Percentiles rank a stretch among this genome's conserved stretches.
Conservation (phyloP, 2,888 invertebrate species). For the Metopia argyrocephala region DNA sequence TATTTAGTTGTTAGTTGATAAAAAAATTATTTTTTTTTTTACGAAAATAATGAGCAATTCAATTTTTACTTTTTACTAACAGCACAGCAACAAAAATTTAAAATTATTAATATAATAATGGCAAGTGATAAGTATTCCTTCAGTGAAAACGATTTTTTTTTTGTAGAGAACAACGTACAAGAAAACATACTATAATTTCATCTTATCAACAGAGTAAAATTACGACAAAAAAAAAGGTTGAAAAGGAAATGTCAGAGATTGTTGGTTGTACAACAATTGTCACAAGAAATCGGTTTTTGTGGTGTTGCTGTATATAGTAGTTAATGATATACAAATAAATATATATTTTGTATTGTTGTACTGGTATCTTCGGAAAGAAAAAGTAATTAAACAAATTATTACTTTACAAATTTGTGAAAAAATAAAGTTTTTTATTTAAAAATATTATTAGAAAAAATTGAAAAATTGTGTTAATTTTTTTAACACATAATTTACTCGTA, state of each 20-base stretch:
- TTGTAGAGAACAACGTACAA: neutral
- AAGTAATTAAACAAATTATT: neutral
- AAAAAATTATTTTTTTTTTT: too few species aligned
- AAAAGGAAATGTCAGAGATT: slow-evolving; percentile 64
- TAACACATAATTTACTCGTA: too few species aligned
- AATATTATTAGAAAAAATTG: too few species aligned
- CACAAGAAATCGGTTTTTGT: slow-evolving; percentile 22
- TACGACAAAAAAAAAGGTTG: neutral
- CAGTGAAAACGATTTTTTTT: neutral
- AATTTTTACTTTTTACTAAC: neutral
- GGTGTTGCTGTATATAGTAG: slow-evolving; percentile 2
- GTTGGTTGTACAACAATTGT: too few species aligned
- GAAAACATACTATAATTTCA: slow-evolving; percentile 26
- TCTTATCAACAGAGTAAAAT: slow-evolving; percentile 45
- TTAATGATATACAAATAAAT: neutral
- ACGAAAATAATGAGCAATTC: too few species aligned
- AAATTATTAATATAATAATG: neutral
- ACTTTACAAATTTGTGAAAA: neutral
- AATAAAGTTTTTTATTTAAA: neutral
- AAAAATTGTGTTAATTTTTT: too few species aligned
- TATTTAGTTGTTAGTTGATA: too few species aligned
- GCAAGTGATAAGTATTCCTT: slow-evolving; percentile 3
- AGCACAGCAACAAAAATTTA: neutral
- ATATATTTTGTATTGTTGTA: slow-evolving; percentile 1
- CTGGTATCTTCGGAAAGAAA: neutral